These are phyloP conservation scores for Papio anubis DNA, from an alignment of 2,113 vertebrate species.

Conservation along the genomic window DNA sequence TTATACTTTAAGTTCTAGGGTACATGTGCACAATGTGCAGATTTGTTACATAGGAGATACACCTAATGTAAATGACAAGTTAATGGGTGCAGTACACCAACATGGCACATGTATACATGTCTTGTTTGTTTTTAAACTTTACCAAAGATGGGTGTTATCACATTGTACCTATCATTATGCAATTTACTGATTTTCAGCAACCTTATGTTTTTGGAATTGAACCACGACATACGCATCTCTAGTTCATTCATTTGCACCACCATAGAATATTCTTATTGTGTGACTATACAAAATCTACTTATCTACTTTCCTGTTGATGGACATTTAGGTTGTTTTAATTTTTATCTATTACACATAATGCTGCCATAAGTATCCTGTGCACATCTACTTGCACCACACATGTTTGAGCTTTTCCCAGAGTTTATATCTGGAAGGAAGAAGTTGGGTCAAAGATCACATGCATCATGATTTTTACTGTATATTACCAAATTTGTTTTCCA, in stretches of 20 bases:
- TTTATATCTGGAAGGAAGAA: not conserved
- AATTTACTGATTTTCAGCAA: not conserved
- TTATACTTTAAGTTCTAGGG: too few relatives aligned
- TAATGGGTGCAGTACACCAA: too few relatives aligned
- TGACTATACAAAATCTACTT: not conserved
- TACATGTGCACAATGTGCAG: too few relatives aligned
- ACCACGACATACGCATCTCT: not conserved
- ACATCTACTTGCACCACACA: not conserved
- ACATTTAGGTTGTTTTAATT: not conserved
- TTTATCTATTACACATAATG: not conserved
- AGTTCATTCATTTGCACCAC: not conserved
- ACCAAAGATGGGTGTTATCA: not conserved
- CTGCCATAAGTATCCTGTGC: not conserved
- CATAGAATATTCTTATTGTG: not conserved
- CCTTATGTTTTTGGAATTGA: not conserved
- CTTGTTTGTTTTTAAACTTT: slow-evolving; percentile 9
- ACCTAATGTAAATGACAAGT: too few relatives aligned
- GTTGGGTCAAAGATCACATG: not conserved
- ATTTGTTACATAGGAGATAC: too few relatives aligned
- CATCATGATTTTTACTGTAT: not conserved
- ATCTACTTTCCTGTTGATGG: not conserved
- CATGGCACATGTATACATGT: not conserved
- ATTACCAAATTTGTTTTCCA: not conserved
- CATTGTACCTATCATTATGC: not conserved
- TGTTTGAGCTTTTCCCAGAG: not conserved